These are phyloP conservation scores for Cephalopholis sonnerati DNA, from an alignment of 2,113 vertebrate species.

Conservation along the genomic window DNA sequence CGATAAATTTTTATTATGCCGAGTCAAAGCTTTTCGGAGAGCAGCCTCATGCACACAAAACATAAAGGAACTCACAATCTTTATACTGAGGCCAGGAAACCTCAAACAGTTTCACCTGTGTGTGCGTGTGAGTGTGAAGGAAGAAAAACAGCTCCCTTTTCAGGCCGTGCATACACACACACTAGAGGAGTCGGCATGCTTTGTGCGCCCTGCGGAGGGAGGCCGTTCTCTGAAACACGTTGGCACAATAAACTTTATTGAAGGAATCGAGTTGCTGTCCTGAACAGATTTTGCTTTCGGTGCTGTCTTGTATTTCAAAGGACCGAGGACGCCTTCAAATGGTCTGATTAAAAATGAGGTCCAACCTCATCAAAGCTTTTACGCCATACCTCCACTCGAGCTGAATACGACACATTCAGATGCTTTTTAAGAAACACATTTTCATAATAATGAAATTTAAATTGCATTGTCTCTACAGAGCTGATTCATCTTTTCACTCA, in stretches of 20 bases:
- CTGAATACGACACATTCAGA: background rate
- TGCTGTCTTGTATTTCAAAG: background rate
- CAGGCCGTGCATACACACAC: background rate
- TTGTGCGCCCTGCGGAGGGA: background rate
- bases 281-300: background rate
- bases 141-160: slow-evolving; percentile 1
- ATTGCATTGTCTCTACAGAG: background rate
- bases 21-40: background rate
- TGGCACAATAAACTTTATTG: slow-evolving; percentile 34
- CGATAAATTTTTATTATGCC: background rate
- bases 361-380: background rate
- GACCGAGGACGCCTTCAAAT: background rate
- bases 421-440: background rate
- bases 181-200: background rate
- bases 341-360: background rate
- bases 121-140: background rate
- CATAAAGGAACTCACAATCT: background rate
- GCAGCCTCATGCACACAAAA: background rate
- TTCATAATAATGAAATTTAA: background rate
- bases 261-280: slow-evolving; percentile 15
- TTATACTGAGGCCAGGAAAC: background rate
- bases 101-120: background rate
- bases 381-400: background rate
- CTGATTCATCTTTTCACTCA: background rate
- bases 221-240: slow-evolving; percentile 5